Evolutionary conservation across 2,888 invertebrate species (phyloP).

Genomic region (Gastrophysa polygoni): DNA sequence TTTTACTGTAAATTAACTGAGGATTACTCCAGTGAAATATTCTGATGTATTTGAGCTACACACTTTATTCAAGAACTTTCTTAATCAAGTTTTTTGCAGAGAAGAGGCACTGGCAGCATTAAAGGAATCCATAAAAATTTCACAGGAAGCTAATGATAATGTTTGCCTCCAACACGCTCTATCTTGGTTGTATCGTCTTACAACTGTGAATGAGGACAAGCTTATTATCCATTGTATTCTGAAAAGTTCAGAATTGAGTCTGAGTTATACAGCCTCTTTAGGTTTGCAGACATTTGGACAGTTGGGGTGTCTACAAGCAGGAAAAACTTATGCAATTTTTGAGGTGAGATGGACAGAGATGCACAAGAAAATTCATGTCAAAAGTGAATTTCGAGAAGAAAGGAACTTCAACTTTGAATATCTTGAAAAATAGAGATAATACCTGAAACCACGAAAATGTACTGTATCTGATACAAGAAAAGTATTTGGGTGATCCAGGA

Average conservation of each 20-base stretch:
- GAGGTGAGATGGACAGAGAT: slow-evolving; percentile 62
- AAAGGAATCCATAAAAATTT: slow-evolving; percentile 85
- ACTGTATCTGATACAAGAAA: too few species aligned
- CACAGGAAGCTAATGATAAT: slow-evolving; percentile 87
- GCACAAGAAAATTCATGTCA: too few species aligned
- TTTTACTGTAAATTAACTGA: too few species aligned
- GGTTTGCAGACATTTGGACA: slow-evolving; percentile 80
- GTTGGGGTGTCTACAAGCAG: slow-evolving; percentile 72
- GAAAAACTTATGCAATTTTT: slow-evolving; percentile 70
- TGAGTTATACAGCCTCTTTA: slow-evolving; percentile 74
- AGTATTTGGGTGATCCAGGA: too few species aligned
- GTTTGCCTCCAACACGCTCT: slow-evolving; percentile 84
- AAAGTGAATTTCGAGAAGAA: too few species aligned
- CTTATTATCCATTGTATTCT: slow-evolving; percentile 72
- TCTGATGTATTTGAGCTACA: not conserved
- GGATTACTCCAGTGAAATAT: too few species aligned
- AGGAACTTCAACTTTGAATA: too few species aligned
- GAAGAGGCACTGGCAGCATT: slow-evolving; percentile 79
- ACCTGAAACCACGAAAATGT: too few species aligned
- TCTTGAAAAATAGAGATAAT: too few species aligned
- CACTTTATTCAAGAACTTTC: too few species aligned
- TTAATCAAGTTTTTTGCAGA: slow-evolving; percentile 60
- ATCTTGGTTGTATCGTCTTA: slow-evolving; percentile 77
- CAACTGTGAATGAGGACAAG: slow-evolving; percentile 63
- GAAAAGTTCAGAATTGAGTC: slow-evolving; percentile 70